Evolutionary conservation across 2,888 invertebrate species (phyloP).

Genomic region (Aphrophora alni): DNA sequence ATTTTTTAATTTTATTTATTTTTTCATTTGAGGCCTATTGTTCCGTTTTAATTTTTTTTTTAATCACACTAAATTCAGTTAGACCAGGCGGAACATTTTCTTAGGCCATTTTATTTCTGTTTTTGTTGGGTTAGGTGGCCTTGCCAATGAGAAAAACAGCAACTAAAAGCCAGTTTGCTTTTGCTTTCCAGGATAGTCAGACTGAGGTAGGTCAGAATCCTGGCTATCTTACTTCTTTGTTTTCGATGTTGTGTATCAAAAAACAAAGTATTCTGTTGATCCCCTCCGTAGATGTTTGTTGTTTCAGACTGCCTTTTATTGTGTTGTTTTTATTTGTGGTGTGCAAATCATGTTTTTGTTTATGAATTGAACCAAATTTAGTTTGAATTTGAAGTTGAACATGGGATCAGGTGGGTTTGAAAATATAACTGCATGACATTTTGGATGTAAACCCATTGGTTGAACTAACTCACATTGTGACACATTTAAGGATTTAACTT

Average conservation of each 20-base stretch:
- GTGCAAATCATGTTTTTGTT: too few relatives aligned
- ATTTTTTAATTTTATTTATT: not conserved
- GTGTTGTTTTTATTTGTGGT: not conserved
- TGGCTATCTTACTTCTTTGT: constrained; percentile 22
- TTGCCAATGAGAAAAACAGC: constrained; percentile 41
- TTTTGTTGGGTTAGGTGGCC: constrained; percentile 46
- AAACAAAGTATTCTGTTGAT: not conserved
- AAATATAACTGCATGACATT: too few relatives aligned
- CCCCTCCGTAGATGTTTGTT: not conserved
- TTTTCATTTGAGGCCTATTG: not conserved
- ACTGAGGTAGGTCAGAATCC: constrained; percentile 67
- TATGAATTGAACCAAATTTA: too few relatives aligned
- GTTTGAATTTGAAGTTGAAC: too few relatives aligned
- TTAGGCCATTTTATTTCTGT: constrained; percentile 48
- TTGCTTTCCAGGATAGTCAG: constrained; percentile 71
- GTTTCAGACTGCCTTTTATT: not conserved
- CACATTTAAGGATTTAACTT: too few relatives aligned
- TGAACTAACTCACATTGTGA: too few relatives aligned
- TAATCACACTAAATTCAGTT: too few relatives aligned
- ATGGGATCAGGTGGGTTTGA: too few relatives aligned
- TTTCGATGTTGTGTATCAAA: too few relatives aligned
- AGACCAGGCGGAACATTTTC: constrained; percentile 19
- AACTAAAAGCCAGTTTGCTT: constrained; percentile 66
- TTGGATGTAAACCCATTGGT: too few relatives aligned
- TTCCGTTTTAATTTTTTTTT: too few relatives aligned